Evolutionary conservation across 2,797 vertebrate species (phyloP).

Genomic region (Sibirionetta formosa): DNA sequence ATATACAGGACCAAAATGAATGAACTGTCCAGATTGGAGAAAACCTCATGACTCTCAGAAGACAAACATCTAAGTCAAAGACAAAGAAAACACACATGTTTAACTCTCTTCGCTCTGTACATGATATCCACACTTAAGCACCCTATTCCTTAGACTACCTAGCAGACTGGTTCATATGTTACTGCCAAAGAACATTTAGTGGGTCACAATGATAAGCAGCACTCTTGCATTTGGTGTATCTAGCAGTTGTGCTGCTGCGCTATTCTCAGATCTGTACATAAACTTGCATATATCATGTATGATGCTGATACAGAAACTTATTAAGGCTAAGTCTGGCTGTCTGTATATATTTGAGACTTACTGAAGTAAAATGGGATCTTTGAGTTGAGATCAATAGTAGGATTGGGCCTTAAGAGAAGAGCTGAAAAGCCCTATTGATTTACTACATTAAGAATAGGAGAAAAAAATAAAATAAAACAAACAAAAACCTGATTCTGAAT

Average conservation of each 20-base stretch:
- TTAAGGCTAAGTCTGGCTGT: background rate
- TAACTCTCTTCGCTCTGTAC: background rate
- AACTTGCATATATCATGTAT: background rate
- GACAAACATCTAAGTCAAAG: background rate
- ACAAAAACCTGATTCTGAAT: background rate
- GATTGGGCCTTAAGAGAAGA: conserved; percentile 13
- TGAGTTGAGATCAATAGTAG: conserved; percentile 33
- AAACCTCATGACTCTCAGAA: background rate
- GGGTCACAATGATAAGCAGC: background rate
- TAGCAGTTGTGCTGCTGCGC: too few relatives aligned
- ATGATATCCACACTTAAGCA: background rate
- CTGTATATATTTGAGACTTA: background rate
- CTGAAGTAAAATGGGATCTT: background rate
- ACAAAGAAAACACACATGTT: background rate
- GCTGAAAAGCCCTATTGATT: conserved; percentile 28
- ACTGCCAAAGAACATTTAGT: background rate
- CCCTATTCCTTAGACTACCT: background rate
- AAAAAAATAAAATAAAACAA: background rate
- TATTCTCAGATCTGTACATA: background rate
- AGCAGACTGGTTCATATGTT: background rate
- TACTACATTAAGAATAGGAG: conserved; percentile 18
- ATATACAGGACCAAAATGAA: background rate
- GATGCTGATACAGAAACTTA: conserved; percentile 7
- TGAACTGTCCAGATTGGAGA: background rate
- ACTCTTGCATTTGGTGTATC: too few relatives aligned